phyloP scores from a whole-genome alignment of 2,888 invertebrate species.

The Vesta saturnalis region DNA sequence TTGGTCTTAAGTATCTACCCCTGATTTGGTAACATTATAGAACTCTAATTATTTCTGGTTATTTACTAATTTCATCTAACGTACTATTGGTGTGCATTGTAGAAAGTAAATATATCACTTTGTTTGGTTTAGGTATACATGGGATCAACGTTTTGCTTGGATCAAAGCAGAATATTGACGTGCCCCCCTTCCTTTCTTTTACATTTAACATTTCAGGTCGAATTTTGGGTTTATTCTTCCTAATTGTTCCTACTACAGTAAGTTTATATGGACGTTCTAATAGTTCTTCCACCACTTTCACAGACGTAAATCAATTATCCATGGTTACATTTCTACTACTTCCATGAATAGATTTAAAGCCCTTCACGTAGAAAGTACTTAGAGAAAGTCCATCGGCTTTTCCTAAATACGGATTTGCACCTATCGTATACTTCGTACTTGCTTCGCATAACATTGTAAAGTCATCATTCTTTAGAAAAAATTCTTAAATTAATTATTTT shows the following conservation, averaged over 20 bases:
- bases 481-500: too few relatives aligned
- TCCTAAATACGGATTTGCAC: conserved; percentile 50
- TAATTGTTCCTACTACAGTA: conserved; percentile 51
- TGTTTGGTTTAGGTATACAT: conserved; percentile 30
- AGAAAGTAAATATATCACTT: conserved; percentile 27
- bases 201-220: conserved; percentile 45
- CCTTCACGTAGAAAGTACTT: conserved; percentile 46
- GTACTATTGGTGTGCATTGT: conserved; percentile 11
- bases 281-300: conserved; percentile 48
- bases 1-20: conserved; percentile 23
- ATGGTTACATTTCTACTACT: conserved; percentile 45
- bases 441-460: too few relatives aligned
- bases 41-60: conserved; percentile 20
- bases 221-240: conserved; percentile 54
- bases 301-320: conserved; percentile 56
- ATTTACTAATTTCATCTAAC: neutral
- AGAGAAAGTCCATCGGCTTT: conserved; percentile 47
- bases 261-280: conserved; percentile 51
- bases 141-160: conserved; percentile 24
- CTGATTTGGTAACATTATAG: conserved; percentile 26
- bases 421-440: too few relatives aligned
- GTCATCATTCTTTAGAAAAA: too few relatives aligned
- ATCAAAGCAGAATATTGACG: conserved; percentile 27
- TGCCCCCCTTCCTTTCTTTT: neutral
- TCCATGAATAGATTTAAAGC: conserved; percentile 47